phyloP scores from a whole-genome alignment of 1,140 invertebrate genomes.

The Trichoplusia ni region DNA sequence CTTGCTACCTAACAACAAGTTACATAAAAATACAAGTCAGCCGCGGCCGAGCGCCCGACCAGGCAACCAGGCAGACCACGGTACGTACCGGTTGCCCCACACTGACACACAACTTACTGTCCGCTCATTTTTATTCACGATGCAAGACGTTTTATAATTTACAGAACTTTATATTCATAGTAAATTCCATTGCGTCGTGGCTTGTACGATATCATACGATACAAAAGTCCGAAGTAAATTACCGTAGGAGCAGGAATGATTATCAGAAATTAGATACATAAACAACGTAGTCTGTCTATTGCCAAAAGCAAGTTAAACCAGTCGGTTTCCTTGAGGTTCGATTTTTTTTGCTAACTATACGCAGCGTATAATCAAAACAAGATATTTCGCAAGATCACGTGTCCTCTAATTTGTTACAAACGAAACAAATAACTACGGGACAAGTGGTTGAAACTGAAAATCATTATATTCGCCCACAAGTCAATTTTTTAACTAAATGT shows the following conservation, averaged over 20 bases:
- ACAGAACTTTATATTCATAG: conserved; percentile 28
- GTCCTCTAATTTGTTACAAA: background rate
- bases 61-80: conserved; percentile 14
- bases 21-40: conserved; percentile 72
- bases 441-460: too few species aligned
- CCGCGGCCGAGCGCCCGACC: conserved; percentile 16
- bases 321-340: conserved; percentile 7
- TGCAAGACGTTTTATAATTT: conserved; percentile 26
- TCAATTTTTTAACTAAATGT: too few species aligned
- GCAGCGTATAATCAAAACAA: conserved; percentile 10
- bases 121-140: conserved; percentile 47
- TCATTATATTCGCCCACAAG: too few species aligned
- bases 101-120: conserved; percentile 34
- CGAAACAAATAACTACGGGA: too few species aligned
- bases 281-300: background rate
- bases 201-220: background rate
- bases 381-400: background rate
- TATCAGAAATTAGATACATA: conserved; percentile 3
- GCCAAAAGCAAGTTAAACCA: conserved; percentile 18
- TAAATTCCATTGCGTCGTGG: conserved; percentile 14
- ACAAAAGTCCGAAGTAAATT: background rate
- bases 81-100: conserved; percentile 47
- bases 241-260: background rate
- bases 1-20: conserved; percentile 49
- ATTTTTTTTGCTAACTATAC: conserved; percentile 4